phyloP scores from a whole-genome alignment of 2,797 vertebrate genomes.

The Cetoscarus ocellatus region DNA sequence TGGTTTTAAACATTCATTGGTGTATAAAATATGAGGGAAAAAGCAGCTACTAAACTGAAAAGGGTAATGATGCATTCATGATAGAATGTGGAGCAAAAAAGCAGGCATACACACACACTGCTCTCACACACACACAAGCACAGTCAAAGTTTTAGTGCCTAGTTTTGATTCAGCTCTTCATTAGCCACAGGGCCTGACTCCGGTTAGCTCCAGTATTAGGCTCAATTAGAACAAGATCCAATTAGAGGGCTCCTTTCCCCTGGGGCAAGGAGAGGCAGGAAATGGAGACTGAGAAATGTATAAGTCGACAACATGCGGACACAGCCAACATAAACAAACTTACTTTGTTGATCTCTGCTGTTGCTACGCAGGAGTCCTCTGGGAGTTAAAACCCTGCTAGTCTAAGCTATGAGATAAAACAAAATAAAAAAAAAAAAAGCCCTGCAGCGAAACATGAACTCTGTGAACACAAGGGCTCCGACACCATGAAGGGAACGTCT shows the following conservation, averaged over 20 bases:
- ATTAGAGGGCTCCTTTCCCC: constrained; percentile 98
- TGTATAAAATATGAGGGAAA: constrained; percentile 28
- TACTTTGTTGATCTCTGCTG: constrained; percentile 99
- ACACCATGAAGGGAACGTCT: constrained; percentile 99
- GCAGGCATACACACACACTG: constrained; percentile 21
- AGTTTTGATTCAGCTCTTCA: constrained; percentile 98
- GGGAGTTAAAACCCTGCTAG: constrained; percentile 97
- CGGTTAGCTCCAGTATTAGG: constrained; percentile 99
- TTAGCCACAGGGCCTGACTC: constrained; percentile 96
- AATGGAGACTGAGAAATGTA: constrained; percentile 99
- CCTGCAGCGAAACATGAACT: constrained; percentile 99
- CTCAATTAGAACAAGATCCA: constrained; percentile 99
- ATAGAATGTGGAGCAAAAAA: constrained; percentile 61
- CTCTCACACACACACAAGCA: constrained; percentile 70
- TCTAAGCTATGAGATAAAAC: constrained; percentile 99
- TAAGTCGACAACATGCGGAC: constrained; percentile 98
- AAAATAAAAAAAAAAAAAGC: constrained; percentile 91
- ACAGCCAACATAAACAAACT: constrained; percentile 99
- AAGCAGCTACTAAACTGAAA: constrained; percentile 49
- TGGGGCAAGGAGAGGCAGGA: constrained; percentile 98
- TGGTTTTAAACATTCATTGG: constrained; percentile 19
- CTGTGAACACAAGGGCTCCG: constrained; percentile 99
- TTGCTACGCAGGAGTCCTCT: constrained; percentile 98
- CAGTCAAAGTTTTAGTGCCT: constrained; percentile 94
- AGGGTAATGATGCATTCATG: constrained; percentile 57